Base-by-base conservation (phyloP, 1,140 invertebrate genomes). In the Zaprionus taronus region DNA sequence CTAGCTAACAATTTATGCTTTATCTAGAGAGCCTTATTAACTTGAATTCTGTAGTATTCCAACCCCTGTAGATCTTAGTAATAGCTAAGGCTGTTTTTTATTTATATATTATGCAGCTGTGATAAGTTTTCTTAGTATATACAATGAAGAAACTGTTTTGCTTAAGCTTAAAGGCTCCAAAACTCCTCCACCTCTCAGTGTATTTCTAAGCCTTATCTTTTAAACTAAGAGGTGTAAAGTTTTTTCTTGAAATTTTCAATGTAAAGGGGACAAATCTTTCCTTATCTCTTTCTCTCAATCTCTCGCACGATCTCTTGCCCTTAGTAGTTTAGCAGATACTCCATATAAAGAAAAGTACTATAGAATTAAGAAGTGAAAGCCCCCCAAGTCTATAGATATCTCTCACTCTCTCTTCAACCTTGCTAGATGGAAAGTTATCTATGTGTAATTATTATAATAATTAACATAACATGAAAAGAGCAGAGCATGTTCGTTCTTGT, bases 401-500 rank as follows among this genome's bases (percentile, higher is more conserved):
- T 47, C 15, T 41, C 38, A 26, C 12, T 24, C 51, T 55, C 24
- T 22, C 20, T 64, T 26, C 15, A 64, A 55, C 49, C 26, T 49
- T 47, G 28, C 26, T 15, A 28, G 15, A 51, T 53, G 49, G 34
- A 55, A 64, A 64, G 61, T 51, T 53, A 24, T 56, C 28, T 24
- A 15, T 34, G 24, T 24, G 55, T 72, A 26, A 57, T 34, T 49
- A 66, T 72, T 49, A 51, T 51, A 51, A 24, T 24, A 51, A 51
- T 51, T 51, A 51, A 24, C 47, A 28, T 56, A 60, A 53, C 38
- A 58, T 15, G 44, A 17, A 53, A 34, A 67, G 24, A 38, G n/a
- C n/a, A 20, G 44, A 17, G 5, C 38, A n/a, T 44, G 56, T 72
- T 57, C 17, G 22, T 49, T 72, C 22, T 66, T 66, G 62, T 56